These are phyloP conservation scores for Caiman crocodilus DNA, from an alignment of 2,797 vertebrate genomes.

Conservation along the genomic window DNA sequence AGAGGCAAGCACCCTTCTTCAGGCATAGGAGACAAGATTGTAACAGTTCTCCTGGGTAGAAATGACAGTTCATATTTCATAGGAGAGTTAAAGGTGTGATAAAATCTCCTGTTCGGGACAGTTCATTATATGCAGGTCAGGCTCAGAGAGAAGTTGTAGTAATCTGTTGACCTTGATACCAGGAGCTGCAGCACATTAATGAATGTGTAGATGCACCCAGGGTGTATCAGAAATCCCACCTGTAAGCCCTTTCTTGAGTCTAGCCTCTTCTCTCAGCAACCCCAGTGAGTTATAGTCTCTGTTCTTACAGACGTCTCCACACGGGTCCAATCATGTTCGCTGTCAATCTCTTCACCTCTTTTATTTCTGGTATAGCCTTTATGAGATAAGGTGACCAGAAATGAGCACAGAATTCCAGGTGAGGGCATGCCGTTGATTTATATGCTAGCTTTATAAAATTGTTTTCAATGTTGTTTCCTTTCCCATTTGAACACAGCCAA, in stretches of 20 bases:
- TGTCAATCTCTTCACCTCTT: slow-evolving; percentile 44
- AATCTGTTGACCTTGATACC: too few species aligned
- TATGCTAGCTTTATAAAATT: slow-evolving; percentile 58
- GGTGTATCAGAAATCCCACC: too few species aligned
- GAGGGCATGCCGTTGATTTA: slow-evolving; percentile 58
- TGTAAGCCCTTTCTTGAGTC: background rate
- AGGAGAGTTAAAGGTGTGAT: too few species aligned
- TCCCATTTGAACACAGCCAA: slow-evolving; percentile 56
- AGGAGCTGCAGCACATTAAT: too few species aligned
- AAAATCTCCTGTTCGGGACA: too few species aligned
- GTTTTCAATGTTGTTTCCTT: slow-evolving; percentile 69
- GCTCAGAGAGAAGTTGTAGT: too few species aligned
- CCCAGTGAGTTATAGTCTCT: background rate
- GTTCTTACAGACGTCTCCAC: slow-evolving; percentile 18
- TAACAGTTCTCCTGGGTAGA: too few species aligned
- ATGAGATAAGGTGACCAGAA: slow-evolving; percentile 62
- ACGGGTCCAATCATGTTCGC: slow-evolving; percentile 34
- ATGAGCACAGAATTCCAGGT: slow-evolving; percentile 54
- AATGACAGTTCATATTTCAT: too few species aligned
- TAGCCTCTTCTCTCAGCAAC: background rate
- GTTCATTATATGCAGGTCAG: too few species aligned
- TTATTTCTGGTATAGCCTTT: slow-evolving; percentile 63
- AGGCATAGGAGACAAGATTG: too few species aligned
- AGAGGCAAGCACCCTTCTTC: too few species aligned
- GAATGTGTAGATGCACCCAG: too few species aligned